Percentiles rank a stretch among this genome's conserved stretches.
phyloP scores from a whole-genome alignment of 2,113 vertebrate species.

The Salvelinus sp. region DNA sequence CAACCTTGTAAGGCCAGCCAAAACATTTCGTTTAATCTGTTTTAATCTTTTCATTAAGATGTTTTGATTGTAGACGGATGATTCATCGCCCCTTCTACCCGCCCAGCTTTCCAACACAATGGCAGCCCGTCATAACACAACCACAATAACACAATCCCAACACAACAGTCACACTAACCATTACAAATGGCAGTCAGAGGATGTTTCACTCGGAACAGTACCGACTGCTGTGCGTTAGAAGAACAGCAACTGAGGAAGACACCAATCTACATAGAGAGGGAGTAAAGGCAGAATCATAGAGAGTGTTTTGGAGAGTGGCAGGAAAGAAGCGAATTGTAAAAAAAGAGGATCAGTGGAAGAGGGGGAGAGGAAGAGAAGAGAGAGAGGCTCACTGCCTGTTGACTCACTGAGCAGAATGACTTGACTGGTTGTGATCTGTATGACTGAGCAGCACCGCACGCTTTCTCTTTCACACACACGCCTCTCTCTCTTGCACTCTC shows the following conservation, averaged over 20 bases:
- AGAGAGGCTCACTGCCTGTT: constrained; percentile 26
- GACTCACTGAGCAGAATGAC: constrained; percentile 49
- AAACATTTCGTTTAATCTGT: constrained; percentile 26
- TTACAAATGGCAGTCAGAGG: background rate
- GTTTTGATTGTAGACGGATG: constrained; percentile 3
- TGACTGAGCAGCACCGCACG: constrained; percentile 28
- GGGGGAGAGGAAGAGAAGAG: constrained; percentile 25
- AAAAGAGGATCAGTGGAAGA: background rate
- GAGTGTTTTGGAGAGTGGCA: constrained; percentile 11
- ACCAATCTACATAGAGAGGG: background rate
- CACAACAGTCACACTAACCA: background rate
- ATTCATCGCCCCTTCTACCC: background rate
- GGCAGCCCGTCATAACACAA: background rate
- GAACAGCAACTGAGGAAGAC: background rate
- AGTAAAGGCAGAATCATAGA: constrained; percentile 15
- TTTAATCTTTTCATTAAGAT: constrained; percentile 13
- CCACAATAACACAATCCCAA: constrained; percentile 1
- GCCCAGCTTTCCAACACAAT: constrained; percentile 5
- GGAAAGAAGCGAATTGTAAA: constrained; percentile 18
- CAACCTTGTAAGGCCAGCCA: constrained; percentile 12
- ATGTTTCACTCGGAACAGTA: background rate
- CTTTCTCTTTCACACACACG: constrained; percentile 17
- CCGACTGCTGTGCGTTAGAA: background rate
- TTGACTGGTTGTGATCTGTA: constrained; percentile 40
- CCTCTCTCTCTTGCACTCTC: constrained; percentile 6